A percentile compares a stretch with the other conserved stretches of the same genome.
These are phyloP conservation scores for Ceyx cyanopectus DNA, from an alignment of 2,113 vertebrate genomes.

Conservation along the genomic window DNA sequence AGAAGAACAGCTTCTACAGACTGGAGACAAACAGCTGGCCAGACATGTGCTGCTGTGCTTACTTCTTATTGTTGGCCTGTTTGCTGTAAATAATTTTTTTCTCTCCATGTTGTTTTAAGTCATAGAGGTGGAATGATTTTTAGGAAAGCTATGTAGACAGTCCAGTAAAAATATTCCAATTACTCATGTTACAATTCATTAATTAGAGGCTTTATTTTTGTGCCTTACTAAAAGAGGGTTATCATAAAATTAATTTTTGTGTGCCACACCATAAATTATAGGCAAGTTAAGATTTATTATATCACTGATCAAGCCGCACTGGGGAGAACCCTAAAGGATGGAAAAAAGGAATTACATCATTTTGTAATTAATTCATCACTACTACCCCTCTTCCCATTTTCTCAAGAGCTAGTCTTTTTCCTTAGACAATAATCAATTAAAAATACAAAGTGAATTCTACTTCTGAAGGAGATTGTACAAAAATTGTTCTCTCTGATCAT, in stretches of 20 bases:
- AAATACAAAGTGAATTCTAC: not conserved
- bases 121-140: slow-evolving; percentile 7
- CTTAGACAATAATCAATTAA: not conserved
- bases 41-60: slow-evolving; percentile 91
- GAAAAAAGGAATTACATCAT: not conserved
- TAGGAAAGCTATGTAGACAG: not conserved
- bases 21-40: slow-evolving; percentile 83
- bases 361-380: not conserved
- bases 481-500: not conserved
- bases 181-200: not conserved
- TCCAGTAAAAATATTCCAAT: not conserved
- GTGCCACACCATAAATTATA: not conserved
- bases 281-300: not conserved
- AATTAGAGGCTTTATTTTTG: not conserved
- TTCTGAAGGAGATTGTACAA: not conserved
- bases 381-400: accelerated
- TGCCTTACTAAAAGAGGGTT: not conserved
- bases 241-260: not conserved
- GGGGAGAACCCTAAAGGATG: not conserved
- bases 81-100: slow-evolving; percentile 87
- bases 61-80: slow-evolving; percentile 88
- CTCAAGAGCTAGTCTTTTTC: not conserved
- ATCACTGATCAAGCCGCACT: not conserved
- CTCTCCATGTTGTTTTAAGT: not conserved
- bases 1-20: slow-evolving; percentile 85